Evolutionary conservation across 1,140 invertebrate species (phyloP).

Genomic region (Drosophila ananassae): DNA sequence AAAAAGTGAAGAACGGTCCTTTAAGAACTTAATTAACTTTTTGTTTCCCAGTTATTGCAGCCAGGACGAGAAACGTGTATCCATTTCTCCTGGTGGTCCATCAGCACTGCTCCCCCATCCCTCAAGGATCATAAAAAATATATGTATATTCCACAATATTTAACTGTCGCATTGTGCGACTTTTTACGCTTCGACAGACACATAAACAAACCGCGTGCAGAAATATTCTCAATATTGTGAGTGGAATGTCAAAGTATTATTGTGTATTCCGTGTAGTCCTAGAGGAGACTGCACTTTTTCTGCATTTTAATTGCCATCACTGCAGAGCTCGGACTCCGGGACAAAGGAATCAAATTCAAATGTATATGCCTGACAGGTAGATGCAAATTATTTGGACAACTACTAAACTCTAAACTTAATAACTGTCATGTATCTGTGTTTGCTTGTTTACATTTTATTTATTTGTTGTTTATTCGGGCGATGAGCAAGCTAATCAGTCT

Average conservation of each 20-base stretch:
- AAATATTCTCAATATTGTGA: constrained; percentile 71
- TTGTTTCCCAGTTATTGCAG: constrained; percentile 23
- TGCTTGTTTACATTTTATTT: constrained; percentile 23
- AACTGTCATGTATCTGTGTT: constrained; percentile 22
- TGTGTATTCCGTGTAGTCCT: not conserved
- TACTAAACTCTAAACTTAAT: not conserved
- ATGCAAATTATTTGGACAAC: constrained; percentile 28
- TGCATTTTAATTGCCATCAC: constrained; percentile 50
- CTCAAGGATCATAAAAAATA: constrained; percentile 36
- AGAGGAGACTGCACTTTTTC: constrained; percentile 21
- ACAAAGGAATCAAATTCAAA: not conserved
- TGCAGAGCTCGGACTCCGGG: not conserved
- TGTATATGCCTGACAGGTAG: not conserved
- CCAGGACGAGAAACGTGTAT: constrained; percentile 10
- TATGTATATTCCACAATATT: constrained; percentile 63
- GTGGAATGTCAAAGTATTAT: constrained; percentile 36
- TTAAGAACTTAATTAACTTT: constrained; percentile 54
- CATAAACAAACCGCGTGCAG: constrained; percentile 72
- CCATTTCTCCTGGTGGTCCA: not conserved
- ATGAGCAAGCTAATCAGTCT: constrained; percentile 18
- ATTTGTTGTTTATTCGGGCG: constrained; percentile 28
- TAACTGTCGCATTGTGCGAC: constrained; percentile 74
- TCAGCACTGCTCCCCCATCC: not conserved
- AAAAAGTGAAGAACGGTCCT: constrained; percentile 25
- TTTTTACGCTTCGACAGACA: constrained; percentile 73